Evolutionary conservation across 35 echinoderm and acorn worm species (phyloP).

Genomic region (Strongylocentrotus purpuratus): DNA sequence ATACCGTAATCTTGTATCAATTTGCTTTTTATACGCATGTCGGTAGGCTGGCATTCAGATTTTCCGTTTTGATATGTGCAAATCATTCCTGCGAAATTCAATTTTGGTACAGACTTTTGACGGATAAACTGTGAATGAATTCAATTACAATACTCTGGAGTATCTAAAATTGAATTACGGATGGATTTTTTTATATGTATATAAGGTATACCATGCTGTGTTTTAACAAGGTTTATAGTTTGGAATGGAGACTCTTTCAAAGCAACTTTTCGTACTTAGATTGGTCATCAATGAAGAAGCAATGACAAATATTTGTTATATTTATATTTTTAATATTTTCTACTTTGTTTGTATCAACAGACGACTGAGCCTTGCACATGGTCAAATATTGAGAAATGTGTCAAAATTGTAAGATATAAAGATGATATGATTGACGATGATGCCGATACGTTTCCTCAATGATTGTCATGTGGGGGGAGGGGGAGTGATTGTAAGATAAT

Average conservation of each 20-base stretch:
- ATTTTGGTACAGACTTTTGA: neutral
- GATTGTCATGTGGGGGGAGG: neutral
- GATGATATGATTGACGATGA: neutral
- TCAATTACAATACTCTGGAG: neutral
- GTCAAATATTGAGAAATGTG: neutral
- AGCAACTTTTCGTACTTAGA: neutral
- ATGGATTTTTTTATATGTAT: neutral
- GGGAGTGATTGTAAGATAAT: neutral
- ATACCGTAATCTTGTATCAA: constrained; percentile 5
- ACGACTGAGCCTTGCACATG: neutral
- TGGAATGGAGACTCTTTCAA: neutral
- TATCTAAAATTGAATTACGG: neutral
- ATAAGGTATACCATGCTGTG: neutral
- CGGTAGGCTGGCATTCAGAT: neutral
- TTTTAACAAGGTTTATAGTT: neutral
- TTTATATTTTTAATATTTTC: too few species aligned
- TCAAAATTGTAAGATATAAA: neutral
- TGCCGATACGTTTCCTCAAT: neutral
- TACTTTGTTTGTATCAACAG: neutral
- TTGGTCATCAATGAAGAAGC: neutral
- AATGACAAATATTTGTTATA: neutral
- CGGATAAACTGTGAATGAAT: neutral
- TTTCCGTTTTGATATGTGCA: neutral
- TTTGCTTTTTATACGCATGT: neutral
- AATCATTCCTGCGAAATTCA: constrained; percentile 2